These are phyloP conservation scores for Tholera decimalis DNA, from an alignment of 2,888 invertebrate species.

Conservation along the genomic window DNA sequence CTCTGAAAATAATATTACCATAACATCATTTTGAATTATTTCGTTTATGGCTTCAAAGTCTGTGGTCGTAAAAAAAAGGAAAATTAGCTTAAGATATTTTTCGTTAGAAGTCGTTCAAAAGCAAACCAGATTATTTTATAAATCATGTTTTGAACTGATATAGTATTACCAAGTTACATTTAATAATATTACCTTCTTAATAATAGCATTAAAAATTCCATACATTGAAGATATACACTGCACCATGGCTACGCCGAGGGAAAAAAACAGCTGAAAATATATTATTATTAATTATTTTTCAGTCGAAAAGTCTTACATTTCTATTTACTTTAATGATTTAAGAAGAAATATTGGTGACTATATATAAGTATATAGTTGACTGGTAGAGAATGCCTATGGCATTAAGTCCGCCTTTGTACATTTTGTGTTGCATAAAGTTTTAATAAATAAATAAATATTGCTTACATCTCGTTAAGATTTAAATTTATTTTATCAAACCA, in stretches of 20 bases:
- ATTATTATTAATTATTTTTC: not conserved
- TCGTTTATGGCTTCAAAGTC: not conserved
- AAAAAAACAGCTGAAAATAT: conserved; percentile 42
- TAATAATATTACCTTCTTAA: conserved; percentile 35
- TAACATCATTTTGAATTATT: not conserved
- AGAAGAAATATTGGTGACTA: no score
- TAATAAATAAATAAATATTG: no score
- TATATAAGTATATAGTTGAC: no score
- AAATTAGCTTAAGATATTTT: no score
- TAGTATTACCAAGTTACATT: not conserved
- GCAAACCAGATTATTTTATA: not conserved
- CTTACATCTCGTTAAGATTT: no score
- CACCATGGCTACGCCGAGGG: conserved; percentile 41
- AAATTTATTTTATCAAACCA: no score
- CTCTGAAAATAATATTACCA: conserved; percentile 29
- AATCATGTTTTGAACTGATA: not conserved
- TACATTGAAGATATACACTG: conserved; percentile 52
- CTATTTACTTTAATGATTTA: no score
- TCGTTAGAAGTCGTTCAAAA: not conserved
- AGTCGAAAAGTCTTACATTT: not conserved
- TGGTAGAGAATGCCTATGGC: no score
- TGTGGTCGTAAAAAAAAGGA: no score
- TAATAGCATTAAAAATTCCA: conserved; percentile 41
- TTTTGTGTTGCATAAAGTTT: no score
- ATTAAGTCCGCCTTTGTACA: no score